Base-by-base conservation (phyloP, 2,888 invertebrate species). In the Dexiosoma caninum region DNA sequence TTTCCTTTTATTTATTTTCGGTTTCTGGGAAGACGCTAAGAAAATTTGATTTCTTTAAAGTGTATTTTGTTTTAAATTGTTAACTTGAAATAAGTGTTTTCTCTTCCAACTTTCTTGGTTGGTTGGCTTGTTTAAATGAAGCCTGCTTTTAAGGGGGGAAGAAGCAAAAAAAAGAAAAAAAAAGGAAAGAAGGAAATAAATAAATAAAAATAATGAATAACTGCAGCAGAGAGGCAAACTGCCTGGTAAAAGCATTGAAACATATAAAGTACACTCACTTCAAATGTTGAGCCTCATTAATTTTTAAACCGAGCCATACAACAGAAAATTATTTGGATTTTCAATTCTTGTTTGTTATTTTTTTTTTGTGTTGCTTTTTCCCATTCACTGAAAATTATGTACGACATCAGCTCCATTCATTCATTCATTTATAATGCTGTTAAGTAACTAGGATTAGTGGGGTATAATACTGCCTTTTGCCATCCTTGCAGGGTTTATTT, bases 201-300 rank as follows among this genome's bases (percentile, higher is more conserved):
- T 1, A 6, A 12, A 37, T 19, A 57, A 14, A 1, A 23, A 21
- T 2, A 9, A 40, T 12, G 12, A 9, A 30, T 3, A 30, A 27
- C 8, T 3, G 0, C 14, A 8, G 16, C 0, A 2, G 7, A 16
- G 8, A 49, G 32, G 9, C 66, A 19, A 49, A 23, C 19, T 14
- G 37, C 30, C 55, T 42, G 51, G 4, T 21, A 40, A 42, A 67
- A 55, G 49, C 77, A 60, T 51, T 59, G 46, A 64, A 71, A 75
- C 69, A 66, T 59, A 55, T 67, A 69, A 76, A 76, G 42, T n/a
- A 81, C 62, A 70, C 71, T 81, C 37, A 67, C 67, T 79, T 75
- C 72, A 75, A 51, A 79, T 79, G 74, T 74, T 82, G 74, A 55
- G 77, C 74, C 75, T 79, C 83, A 77, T 83, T 82, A 79, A 82